These are phyloP conservation scores for Maconellicoccus hirsutus DNA, from an alignment of 1,140 invertebrate species.

Conservation along the genomic window DNA sequence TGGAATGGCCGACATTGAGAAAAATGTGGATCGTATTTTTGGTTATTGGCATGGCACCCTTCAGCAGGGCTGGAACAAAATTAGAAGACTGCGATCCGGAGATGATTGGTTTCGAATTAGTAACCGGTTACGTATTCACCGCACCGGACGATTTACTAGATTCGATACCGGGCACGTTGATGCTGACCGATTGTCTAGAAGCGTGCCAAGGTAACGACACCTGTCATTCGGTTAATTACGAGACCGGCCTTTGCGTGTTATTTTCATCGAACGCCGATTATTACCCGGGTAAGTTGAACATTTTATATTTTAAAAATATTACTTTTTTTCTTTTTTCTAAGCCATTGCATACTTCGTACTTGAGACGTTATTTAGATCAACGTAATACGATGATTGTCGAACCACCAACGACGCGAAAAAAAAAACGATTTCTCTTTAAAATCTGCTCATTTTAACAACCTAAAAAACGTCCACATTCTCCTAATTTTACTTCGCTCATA, in stretches of 20 bases:
- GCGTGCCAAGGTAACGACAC: slow-evolving; percentile 77
- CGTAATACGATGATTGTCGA: too few species aligned
- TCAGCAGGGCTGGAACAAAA: slow-evolving; percentile 16
- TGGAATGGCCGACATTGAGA: slow-evolving; percentile 12
- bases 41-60: neutral
- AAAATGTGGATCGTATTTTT: slow-evolving; percentile 14
- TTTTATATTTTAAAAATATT: neutral
- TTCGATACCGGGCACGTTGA: slow-evolving; percentile 76
- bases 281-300: slow-evolving; percentile 68
- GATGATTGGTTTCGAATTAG: slow-evolving; percentile 81
- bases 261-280: slow-evolving; percentile 80
- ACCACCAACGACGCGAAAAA: too few species aligned
- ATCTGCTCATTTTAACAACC: too few species aligned
- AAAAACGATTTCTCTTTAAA: too few species aligned
- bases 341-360: too few species aligned
- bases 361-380: too few species aligned
- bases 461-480: too few species aligned
- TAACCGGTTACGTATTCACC: slow-evolving; percentile 85
- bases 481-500: too few species aligned
- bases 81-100: slow-evolving; percentile 48
- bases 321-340: slow-evolving; percentile 32
- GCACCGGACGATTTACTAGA: slow-evolving; percentile 78
- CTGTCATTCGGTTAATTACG: slow-evolving; percentile 86
- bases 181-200: slow-evolving; percentile 85
- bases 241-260: slow-evolving; percentile 86